These are phyloP conservation scores for Vimba vimba DNA, from an alignment of 2,113 vertebrate species.

Conservation along the genomic window DNA sequence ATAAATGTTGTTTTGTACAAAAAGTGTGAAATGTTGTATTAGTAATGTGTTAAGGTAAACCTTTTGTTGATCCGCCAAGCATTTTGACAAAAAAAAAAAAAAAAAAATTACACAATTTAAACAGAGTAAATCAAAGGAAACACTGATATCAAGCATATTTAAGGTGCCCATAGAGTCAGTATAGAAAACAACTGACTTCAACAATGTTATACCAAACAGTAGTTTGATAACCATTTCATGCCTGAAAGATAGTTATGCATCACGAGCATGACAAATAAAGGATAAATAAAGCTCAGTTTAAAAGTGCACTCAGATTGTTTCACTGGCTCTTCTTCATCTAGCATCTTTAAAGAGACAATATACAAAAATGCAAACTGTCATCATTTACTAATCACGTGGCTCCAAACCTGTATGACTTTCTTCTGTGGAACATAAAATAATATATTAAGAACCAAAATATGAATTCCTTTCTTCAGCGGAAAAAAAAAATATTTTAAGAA, in stretches of 20 bases:
- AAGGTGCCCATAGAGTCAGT: slow-evolving; percentile 34
- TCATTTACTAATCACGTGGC: too few species aligned
- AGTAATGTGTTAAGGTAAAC: slow-evolving; percentile 48
- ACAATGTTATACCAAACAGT: slow-evolving; percentile 37
- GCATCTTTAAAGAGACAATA: too few species aligned
- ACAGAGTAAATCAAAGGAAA: slow-evolving; percentile 37
- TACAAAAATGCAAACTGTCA: too few species aligned
- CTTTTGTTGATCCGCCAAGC: slow-evolving; percentile 59
- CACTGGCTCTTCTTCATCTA: not conserved
- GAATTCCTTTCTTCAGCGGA: too few species aligned
- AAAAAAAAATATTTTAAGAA: too few species aligned
- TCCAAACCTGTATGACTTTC: not conserved
- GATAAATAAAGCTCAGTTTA: slow-evolving; percentile 14
- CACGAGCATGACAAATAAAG: slow-evolving; percentile 55
- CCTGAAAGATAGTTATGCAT: slow-evolving; percentile 48
- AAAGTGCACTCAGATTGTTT: slow-evolving; percentile 18
- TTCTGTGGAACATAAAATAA: too few species aligned
- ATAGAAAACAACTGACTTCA: slow-evolving; percentile 18
- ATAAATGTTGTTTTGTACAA: not conserved
- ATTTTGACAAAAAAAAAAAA: slow-evolving; percentile 42
- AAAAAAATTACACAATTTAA: slow-evolving; percentile 27
- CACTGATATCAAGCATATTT: slow-evolving; percentile 29
- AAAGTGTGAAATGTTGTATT: not conserved
- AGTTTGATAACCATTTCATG: slow-evolving; percentile 63
- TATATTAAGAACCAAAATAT: too few species aligned